Base-by-base conservation (phyloP, 1,140 invertebrate species). In the Oedothorax gibbosus region DNA sequence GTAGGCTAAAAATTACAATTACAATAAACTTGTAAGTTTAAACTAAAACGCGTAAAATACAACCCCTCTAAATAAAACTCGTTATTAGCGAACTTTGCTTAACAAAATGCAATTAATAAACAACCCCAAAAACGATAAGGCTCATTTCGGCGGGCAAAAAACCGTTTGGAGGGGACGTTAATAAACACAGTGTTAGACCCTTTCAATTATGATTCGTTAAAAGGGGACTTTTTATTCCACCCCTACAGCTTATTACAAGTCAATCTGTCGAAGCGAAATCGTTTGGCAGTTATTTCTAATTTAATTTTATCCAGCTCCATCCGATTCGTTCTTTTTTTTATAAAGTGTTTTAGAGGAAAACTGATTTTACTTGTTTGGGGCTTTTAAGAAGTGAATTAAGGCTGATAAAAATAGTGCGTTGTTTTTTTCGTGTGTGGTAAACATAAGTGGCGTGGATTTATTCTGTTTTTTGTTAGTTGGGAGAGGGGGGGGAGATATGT, bases 241-340 rank as follows among this genome's bases (percentile, higher is more conserved):
- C 18, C 18, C 15, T 15, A 54, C 56, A 7, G 20, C 69, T 75
- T 76, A 84, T 84, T 66, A 72, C 21, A 76, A 83, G 81, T 84
- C 81, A 75, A 75, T 75, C 57, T 72, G 60, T 65, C 80, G 69
- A 18, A 21, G 35, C 35, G 20, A 9, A 71, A 83, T 83, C 81
- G 68, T 20, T 81, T 62, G 11, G 2, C 50, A 56, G 72, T 60
- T 75, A 84, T 84, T 84, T 76, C 81, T 84, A 64, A 84, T 84
- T 84, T 84, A 84, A 84, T 84, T 84, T 84, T 62, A 49, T 35
- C 71, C 60, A 21, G 51, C 20, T 35, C 14, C 75, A 49, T 68
- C 78, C 65, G 18, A 35, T 89, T 94, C 95, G 92, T 97, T 97
- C 89, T 93, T 93, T 21, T 60, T 11, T 60, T 14, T 60, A 2